Evolutionary conservation across 1,140 invertebrate species (phyloP).

Genomic region (Bilobella aurantiaca): DNA sequence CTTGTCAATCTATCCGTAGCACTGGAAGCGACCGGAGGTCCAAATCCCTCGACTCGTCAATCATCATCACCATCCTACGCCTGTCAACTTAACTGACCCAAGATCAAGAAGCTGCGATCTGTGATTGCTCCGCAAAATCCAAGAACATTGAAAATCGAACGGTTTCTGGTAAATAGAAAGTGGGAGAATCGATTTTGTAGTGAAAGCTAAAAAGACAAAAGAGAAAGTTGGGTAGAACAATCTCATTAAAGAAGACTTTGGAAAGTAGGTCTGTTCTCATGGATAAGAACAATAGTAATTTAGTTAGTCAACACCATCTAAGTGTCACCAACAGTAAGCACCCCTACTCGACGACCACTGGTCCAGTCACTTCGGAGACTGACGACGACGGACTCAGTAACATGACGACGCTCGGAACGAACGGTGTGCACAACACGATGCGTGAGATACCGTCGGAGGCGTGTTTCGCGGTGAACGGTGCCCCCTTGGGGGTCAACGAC

Average conservation of each 20-base stretch:
- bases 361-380: constrained; percentile 16
- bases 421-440: constrained; percentile 35
- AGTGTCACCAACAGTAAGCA: constrained; percentile 14
- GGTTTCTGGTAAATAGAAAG: not conserved
- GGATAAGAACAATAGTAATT: constrained; percentile 5
- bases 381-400: constrained; percentile 23
- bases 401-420: constrained; percentile 4
- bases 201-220: not conserved
- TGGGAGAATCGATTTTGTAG: not conserved
- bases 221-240: not conserved
- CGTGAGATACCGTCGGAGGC: constrained; percentile 33
- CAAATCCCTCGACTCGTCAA: too few relatives aligned
- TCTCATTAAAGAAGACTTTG: not conserved
- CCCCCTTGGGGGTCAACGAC: constrained; percentile 54
- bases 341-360: constrained; percentile 14
- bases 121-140: not conserved
- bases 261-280: too few relatives aligned
- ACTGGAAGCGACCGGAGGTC: too few relatives aligned
- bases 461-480: constrained; percentile 46
- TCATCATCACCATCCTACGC: too few relatives aligned
- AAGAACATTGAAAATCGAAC: too few relatives aligned
- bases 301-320: constrained; percentile 12
- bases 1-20: too few relatives aligned
- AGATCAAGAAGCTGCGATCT: not conserved
- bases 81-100: too few relatives aligned